A percentile compares a stretch with the other conserved stretches of the same genome.
Evolutionary conservation across 2,888 invertebrate genomes (phyloP).

Genomic region (Ptilodon capucinus): DNA sequence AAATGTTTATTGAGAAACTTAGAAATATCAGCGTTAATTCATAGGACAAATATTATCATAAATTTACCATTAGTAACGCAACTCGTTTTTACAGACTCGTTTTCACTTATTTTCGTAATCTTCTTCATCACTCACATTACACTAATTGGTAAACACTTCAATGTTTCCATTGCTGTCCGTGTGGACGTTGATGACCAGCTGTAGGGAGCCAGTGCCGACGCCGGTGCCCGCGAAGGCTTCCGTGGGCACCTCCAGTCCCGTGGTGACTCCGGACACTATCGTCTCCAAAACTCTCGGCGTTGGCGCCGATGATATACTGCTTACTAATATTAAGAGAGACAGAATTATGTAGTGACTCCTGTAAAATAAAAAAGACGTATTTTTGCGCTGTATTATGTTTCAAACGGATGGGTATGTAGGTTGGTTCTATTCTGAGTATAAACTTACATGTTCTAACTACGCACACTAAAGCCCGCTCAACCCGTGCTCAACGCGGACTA

Average conservation of each 20-base stretch:
- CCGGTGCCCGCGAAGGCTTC: constrained; percentile 60
- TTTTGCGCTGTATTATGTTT: no score
- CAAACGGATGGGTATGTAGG: no score
- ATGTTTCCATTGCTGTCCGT: constrained; percentile 74
- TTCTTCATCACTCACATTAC: background rate
- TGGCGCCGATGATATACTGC: constrained; percentile 50
- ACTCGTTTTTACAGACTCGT: no score
- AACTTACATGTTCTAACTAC: constrained; percentile 28
- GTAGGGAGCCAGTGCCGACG: constrained; percentile 59
- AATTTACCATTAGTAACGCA: no score
- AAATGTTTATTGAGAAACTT: no score
- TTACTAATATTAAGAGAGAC: constrained; percentile 38
- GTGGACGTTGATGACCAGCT: constrained; percentile 68
- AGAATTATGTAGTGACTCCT: constrained; percentile 53
- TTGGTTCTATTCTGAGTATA: background rate
- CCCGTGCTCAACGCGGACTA: constrained; percentile 17
- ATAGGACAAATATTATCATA: no score
- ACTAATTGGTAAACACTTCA: constrained; percentile 64
- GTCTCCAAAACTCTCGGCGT: constrained; percentile 39
- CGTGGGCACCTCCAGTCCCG: constrained; percentile 65
- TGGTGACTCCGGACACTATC: constrained; percentile 61
- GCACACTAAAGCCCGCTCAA: constrained; percentile 19
- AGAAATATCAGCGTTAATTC: no score
- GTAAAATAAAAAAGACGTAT: background rate
- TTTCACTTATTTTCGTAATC: background rate